Evolutionary conservation across 23 tunicate genomes (phyloP).

Genomic region (Halocynthia aurantium): DNA sequence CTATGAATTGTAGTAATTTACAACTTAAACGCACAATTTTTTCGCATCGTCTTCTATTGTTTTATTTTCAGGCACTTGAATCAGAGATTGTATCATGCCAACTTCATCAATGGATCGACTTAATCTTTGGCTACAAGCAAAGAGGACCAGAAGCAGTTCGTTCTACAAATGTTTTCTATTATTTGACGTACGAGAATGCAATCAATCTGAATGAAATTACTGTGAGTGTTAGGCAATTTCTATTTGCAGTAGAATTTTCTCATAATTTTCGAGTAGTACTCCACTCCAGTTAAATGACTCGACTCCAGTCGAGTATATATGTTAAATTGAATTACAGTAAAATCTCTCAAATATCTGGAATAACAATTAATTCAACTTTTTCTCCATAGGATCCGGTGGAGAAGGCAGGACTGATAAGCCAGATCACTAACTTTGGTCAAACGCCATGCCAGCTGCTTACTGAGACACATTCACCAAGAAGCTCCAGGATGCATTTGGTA

Average conservation of each 20-base stretch:
- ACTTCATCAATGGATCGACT: slow-evolving; percentile 94
- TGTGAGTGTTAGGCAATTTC: slow-evolving; percentile 14
- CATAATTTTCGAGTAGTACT: background rate
- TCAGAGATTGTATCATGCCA: slow-evolving; percentile 94
- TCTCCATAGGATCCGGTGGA: slow-evolving; percentile 78
- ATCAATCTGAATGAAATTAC: slow-evolving; percentile 59
- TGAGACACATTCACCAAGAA: slow-evolving; percentile 83
- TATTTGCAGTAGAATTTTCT: background rate
- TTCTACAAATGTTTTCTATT: slow-evolving; percentile 89
- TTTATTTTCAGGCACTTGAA: slow-evolving; percentile 72
- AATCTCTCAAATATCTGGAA: background rate
- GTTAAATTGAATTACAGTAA: no score
- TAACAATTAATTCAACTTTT: background rate
- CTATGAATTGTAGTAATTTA: no score
- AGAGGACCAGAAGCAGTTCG: slow-evolving; percentile 90
- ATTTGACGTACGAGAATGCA: slow-evolving; percentile 85
- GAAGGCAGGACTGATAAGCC: slow-evolving; percentile 50
- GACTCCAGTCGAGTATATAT: background rate
- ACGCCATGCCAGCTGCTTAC: slow-evolving; percentile 88
- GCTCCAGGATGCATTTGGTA: slow-evolving; percentile 91
- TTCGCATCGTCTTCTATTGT: background rate
- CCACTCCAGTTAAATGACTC: background rate
- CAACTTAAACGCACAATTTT: no score
- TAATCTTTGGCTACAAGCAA: slow-evolving; percentile 96
- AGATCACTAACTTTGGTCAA: slow-evolving; percentile 93